phyloP scores from a whole-genome alignment of 2,113 vertebrate species.

The Aleadryas rufinucha region DNA sequence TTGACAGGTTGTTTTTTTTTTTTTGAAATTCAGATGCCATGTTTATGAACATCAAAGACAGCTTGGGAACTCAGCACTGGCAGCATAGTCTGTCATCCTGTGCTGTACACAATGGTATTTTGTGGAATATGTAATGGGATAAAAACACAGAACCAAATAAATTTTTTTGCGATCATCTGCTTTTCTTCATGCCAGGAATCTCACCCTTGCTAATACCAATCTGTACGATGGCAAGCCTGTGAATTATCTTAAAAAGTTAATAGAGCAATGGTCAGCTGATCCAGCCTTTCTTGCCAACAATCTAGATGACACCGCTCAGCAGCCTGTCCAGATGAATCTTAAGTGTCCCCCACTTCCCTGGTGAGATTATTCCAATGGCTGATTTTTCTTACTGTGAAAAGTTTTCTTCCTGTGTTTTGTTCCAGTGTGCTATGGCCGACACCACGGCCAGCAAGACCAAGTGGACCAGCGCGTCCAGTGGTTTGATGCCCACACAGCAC shows the following conservation, averaged over 20 bases:
- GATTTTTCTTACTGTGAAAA: not conserved
- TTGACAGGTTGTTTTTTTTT: not conserved
- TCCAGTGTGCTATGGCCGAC: no score
- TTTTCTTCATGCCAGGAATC: not conserved
- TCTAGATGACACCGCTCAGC: not conserved
- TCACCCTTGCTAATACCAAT: not conserved
- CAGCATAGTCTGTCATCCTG: not conserved
- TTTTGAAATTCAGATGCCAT: not conserved
- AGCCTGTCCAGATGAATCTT: not conserved
- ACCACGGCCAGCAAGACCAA: no score
- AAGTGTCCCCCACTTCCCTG: not conserved
- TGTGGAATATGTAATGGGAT: not conserved
- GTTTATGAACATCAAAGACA: conserved; percentile 55
- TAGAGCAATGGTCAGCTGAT: not conserved
- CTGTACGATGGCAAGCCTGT: not conserved
- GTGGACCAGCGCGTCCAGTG: no score
- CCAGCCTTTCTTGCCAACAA: not conserved
- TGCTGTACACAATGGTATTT: not conserved
- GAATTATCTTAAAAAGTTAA: not conserved
- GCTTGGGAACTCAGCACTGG: not conserved
- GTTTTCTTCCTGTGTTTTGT: no score
- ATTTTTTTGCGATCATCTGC: not conserved
- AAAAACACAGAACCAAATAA: not conserved
- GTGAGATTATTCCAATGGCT: not conserved
- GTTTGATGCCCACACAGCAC: no score